Base-by-base conservation (phyloP, 2,888 invertebrate genomes). In the Chrysodeixis includens region DNA sequence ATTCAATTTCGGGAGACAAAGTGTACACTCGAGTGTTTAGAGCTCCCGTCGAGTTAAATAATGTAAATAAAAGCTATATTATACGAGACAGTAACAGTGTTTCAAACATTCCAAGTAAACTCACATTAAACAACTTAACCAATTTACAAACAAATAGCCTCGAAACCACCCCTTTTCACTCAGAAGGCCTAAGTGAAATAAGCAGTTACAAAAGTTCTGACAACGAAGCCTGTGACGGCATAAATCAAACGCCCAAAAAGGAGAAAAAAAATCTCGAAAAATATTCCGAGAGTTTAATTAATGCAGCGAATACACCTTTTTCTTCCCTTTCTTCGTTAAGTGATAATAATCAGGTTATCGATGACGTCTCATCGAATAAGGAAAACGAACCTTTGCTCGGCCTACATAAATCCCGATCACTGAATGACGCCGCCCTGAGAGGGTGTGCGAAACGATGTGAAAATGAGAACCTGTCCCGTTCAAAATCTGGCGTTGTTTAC, bases 121-220 rank as follows among this genome's bases (percentile, higher is more conserved):
- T 93, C 63, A 87, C 86, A 71, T 79, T 91, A 83, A 90, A 89
- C 69, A 90, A 88, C 76, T 87, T 85, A 81, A 82, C 84, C 71
- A 86, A 86, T 89, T 87, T 88, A 66, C 86, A 87, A 85, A 79
- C 83, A 82, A 92, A 88, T 84, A 92, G 91, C 81, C 84, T 89
- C 52, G 91, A 94, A 70, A 90, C 90, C 69, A 90, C 88, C 65
- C 92, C 93, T 69, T 88, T 91, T 78, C 89, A 89, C 64, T 93
- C 93, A 44, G 93, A 92, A 71, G 90, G 88, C 32, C 76, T 85
- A 30, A 94, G 93, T 84, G 95, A 95, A 86, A 87, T 91, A 79
- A 95, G 95, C 82, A 95, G 95, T 88, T 93, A 92, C 80, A 95
- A 95, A 89, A 95, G 95, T 89, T 95, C 95, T 59, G 95, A 95